Base-by-base conservation (phyloP, 2,797 vertebrate genomes). In the Pipistrellus pygmaeus region DNA sequence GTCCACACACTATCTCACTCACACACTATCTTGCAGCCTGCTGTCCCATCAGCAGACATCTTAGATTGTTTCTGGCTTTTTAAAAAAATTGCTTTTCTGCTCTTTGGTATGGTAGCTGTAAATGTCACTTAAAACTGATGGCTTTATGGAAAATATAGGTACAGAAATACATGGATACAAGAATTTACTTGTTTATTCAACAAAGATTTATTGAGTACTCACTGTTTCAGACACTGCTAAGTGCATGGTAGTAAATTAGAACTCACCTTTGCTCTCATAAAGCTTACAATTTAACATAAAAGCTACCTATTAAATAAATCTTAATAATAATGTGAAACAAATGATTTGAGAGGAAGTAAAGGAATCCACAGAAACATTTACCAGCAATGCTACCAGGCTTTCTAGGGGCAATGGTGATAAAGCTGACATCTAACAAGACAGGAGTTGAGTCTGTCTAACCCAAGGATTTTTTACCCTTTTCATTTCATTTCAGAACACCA, bases 321-420 rank as follows among this genome's bases (percentile, higher is more conserved):
- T 38, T 15, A 72, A 15, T 57, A 30, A 71, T 38, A 69, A 35
- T 46, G 8, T 17, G 38, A 71, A 53, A 35, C 13, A 80, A 51
- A 80, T 62, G 6, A 48, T 85, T 85, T 62, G 53, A 30, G 71
- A 71, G 27, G 41, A 92, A 25, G 41, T 46, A 32, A 13, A 75
- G 44, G 38, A 83, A 62, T 68, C 51, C 62, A 93, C 27, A 81
- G n/a, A 66, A 88, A 44, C 27, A 20, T 96, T 23, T 86, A 27
- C 44, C 21, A 77, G 68, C 35, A 76, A 8, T 44, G 38, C 38
- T 23, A 12, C 14, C 85, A 69, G 60, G 4, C 7, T 91, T 94
- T 25, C 48, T 48, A 75, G 76, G 78, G 41, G 53, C 66, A 69
- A 1, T 46, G 5, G 32, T 84, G n/a, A 80, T 76, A 81, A 93